Evolutionary conservation across 2,888 invertebrate species (phyloP).

Genomic region (Microctonus aethiopoides): DNA sequence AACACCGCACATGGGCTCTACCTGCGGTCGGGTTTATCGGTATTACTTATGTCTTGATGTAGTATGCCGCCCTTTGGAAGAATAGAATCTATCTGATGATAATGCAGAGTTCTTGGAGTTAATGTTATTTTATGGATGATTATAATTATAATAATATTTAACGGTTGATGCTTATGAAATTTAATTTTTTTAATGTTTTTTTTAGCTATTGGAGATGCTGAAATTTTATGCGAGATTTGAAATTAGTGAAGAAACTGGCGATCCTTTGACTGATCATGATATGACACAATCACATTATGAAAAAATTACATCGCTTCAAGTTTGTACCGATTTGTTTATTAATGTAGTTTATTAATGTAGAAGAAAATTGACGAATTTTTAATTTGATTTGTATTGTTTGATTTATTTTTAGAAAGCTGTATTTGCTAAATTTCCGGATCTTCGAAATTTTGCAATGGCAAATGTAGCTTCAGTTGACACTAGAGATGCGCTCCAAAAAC

Average conservation of each 20-base stretch:
- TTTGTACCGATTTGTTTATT: slow-evolving; percentile 54
- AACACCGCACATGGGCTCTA: slow-evolving; percentile 9
- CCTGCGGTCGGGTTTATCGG: slow-evolving; percentile 10
- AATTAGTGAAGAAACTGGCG: slow-evolving; percentile 96
- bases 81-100: slow-evolving; percentile 11
- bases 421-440: slow-evolving; percentile 89
- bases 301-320: slow-evolving; percentile 90
- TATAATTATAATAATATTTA: background rate
- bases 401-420: slow-evolving; percentile 81
- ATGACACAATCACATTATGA: slow-evolving; percentile 95
- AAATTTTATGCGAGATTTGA: slow-evolving; percentile 98
- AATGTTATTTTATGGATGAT: no score
- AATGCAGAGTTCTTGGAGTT: slow-evolving; percentile 9
- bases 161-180: background rate
- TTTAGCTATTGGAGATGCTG: slow-evolving; percentile 91
- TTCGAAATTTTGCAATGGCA: slow-evolving; percentile 87
- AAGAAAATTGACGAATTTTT: background rate
- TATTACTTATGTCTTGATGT: background rate
- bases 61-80: no score
- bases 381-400: slow-evolving; percentile 21
- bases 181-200: slow-evolving; percentile 44
- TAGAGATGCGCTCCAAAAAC: slow-evolving; percentile 82
- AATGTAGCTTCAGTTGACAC: slow-evolving; percentile 97
- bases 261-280: slow-evolving; percentile 91
- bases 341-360: background rate